Base-by-base conservation (phyloP, 2,113 vertebrate genomes). In the Carettochelys insculpta region DNA sequence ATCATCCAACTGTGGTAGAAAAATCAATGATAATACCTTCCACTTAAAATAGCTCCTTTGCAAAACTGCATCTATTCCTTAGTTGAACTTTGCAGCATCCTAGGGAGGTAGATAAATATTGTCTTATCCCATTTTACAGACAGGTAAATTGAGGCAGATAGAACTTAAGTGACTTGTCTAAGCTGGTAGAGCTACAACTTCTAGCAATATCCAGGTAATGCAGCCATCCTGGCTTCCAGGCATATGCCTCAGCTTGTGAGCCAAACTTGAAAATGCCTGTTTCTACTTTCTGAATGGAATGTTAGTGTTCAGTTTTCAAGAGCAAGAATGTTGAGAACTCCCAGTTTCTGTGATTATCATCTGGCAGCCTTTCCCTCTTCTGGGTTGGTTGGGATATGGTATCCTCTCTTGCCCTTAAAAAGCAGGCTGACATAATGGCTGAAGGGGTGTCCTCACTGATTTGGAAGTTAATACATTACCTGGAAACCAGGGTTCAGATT, bases 381-480 rank as follows among this genome's bases (percentile, higher is more conserved):
- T 51, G 48, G 77, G 53, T 88, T 1, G 0, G 0, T 68, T 73
- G 85, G 92, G 87, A 88, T 94, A 80, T 0, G 11, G 73, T 91
- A 82, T 86, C 73, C 76, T 89, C 85, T 73, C 48, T 85, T 96
- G 94, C 85, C 79, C 92, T 94, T 95, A 90, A 90, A 94, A 52
- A n/a, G 83, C 90, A 90, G 77, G 87, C 90, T 94, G 93, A 94
- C 91, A 88, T 68, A 90, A 80, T 50, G 92, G 89, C 92, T 91
- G 58, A 78, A 95, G 83, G 71, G 61, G 61, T 51, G 86, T 1
- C 0, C 84, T 86, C 14, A 50, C 0, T 2, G 29, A 48, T 77
- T n/a, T 50, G 65, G 43, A 43, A 83, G 65, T 89, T 82, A 82
- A 84, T 51, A 53, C 92, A 77, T 86, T 78, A 93, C 83, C 86